Base-by-base conservation (phyloP, 2,797 vertebrate genomes). In the Hozukius guyotensis region DNA sequence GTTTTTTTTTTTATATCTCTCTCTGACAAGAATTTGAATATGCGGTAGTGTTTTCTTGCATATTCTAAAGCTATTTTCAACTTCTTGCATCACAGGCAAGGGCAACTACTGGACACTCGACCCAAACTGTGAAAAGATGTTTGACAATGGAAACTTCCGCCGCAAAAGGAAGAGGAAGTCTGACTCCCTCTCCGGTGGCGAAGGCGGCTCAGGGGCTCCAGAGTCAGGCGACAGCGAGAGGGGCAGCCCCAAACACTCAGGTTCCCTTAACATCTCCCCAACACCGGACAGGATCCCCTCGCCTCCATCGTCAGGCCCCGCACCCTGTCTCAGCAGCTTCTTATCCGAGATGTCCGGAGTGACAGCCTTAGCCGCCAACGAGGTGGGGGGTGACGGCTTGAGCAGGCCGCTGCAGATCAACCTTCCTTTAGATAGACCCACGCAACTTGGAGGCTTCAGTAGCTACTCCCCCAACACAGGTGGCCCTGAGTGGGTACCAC, bases 81-180 rank as follows among this genome's bases (percentile, higher is more conserved):
- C 10, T 76, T 16, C 5, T 77, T 82, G 14, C 75, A 14, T 88
- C 59, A 71, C 78, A 99, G 99, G 99, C 69, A 99, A 99, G 88
- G 99, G 99, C 38, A 99, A 99, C 94, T 99, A 99, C 94, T 99
- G 99, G 99, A 99, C 98, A 11, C 95, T 99, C 66, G 99, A 99
- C 88, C 99, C 99, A 0, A 99, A 99, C 95, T 99, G 99, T 82
- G 99, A 99, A 81, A 99, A 99, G 93, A 99, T 99, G 99, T 99
- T 99, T 38, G 99, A 99, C 95, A 99, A 99, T 0, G 99, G 99
- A 84, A 99, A 99, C 94, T 99, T 99, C 90, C 97, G 99, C 64
- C 96, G 99, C 93, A 99, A 99, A 93, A 96, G 99, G 82, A 99
- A 99, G 94, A 98, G 98, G 76, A 99, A 99, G 91, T 98, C 98